Percentiles rank a stretch among this genome's conserved stretches.
Conservation (phyloP, 2,113 vertebrate species). For the Benitochromis conjunctus region DNA sequence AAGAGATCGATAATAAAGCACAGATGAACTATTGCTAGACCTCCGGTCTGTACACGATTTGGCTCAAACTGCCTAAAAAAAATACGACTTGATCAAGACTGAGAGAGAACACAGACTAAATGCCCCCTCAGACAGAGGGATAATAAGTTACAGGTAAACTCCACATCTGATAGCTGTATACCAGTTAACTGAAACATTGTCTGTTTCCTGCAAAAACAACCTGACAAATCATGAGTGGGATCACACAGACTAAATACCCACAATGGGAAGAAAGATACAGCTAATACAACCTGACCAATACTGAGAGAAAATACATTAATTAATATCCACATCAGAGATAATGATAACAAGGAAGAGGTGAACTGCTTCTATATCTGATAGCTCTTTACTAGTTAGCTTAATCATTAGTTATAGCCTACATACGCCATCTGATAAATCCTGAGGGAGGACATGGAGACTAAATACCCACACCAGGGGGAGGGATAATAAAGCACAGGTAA, state of each 20-base stretch:
- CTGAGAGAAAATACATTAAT: background rate
- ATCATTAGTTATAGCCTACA: too few species aligned
- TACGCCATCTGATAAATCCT: background rate
- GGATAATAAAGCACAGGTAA: background rate
- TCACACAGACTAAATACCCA: background rate
- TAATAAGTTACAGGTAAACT: background rate
- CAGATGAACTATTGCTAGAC: background rate
- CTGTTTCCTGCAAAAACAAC: background rate
- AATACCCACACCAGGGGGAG: background rate
- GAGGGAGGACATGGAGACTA: background rate
- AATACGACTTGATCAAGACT: background rate
- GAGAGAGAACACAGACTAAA: background rate
- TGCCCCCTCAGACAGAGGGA: background rate
- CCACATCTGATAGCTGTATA: background rate
- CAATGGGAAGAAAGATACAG: background rate
- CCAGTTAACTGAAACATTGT: background rate
- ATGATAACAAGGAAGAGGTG: background rate
- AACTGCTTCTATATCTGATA: background rate
- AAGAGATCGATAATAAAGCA: background rate
- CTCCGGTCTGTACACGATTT: background rate
- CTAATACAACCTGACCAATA: background rate
- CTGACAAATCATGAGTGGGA: background rate
- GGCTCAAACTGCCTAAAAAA: background rate
- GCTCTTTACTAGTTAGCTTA: too few species aligned
- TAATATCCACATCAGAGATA: background rate